Evolutionary conservation across 2,113 vertebrate genomes (phyloP).

Genomic region (Conger conger): DNA sequence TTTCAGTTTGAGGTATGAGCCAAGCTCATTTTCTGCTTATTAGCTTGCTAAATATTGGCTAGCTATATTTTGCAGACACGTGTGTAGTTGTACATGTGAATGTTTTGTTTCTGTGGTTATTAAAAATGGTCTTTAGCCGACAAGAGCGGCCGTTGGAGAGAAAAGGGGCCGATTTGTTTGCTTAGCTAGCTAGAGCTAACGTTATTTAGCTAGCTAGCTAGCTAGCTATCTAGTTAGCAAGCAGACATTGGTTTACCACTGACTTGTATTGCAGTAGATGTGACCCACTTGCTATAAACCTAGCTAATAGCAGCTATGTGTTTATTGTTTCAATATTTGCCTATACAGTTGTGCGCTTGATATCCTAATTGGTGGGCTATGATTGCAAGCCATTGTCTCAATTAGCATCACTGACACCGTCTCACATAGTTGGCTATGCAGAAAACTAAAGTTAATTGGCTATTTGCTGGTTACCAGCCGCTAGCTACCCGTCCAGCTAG

Average conservation of each 20-base stretch:
- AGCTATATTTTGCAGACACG: not conserved
- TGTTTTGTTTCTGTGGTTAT: not conserved
- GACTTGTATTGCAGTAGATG: not conserved
- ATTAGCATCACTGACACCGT: not conserved
- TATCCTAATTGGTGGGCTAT: not conserved
- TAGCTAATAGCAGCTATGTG: too few relatives aligned
- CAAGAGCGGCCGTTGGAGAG: not conserved
- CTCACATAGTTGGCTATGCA: not conserved
- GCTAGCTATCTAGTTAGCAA: not conserved
- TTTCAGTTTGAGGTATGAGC: conserved; percentile 23
- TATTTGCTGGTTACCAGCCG: not conserved
- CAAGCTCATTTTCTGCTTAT: conserved; percentile 15
- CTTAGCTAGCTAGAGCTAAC: not conserved
- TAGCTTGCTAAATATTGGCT: not conserved
- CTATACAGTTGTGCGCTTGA: too few relatives aligned
- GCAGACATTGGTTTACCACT: not conserved
- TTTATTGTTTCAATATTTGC: too few relatives aligned
- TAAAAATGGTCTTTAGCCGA: not conserved
- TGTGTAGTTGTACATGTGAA: not conserved
- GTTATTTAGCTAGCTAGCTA: not conserved
- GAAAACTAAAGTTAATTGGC: not conserved
- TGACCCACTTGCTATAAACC: not conserved
- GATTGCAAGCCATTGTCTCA: not conserved
- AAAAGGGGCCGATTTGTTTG: conserved; percentile 24
- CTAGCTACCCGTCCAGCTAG: not conserved